Percentiles rank a stretch among this genome's conserved stretches.
Conservation (phyloP, 2,797 vertebrate genomes). For the Phaenicophaeus curvirostris region DNA sequence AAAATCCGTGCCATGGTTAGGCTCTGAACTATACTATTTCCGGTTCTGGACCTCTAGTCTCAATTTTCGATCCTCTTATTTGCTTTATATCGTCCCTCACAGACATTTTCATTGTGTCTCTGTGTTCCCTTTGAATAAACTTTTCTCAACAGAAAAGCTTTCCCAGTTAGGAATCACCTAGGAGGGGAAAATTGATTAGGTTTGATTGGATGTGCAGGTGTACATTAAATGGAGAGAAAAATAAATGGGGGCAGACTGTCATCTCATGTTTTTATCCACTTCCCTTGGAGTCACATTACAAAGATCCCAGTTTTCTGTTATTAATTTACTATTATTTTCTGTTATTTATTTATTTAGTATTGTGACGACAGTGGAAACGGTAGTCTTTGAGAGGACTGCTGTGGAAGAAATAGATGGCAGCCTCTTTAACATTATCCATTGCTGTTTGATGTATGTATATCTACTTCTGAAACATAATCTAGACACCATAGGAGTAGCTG, state of each 20-base stretch:
- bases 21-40: not conserved
- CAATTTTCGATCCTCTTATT: not conserved
- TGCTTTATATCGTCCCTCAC: not conserved
- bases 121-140: conserved; percentile 4
- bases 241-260: not conserved
- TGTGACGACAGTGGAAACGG: not conserved
- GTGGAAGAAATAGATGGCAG: conserved; percentile 9
- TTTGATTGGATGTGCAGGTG: not conserved
- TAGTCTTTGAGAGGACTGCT: not conserved
- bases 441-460: conserved; percentile 33
- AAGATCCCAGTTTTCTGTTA: conserved; percentile 10
- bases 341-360: conserved; percentile 24
- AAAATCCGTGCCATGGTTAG: not conserved
- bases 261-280: not conserved
- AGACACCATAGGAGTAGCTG: conserved; percentile 56
- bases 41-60: not conserved
- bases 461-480: conserved; percentile 66
- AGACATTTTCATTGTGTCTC: not conserved
- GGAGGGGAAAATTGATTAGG: not conserved
- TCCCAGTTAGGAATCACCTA: not conserved
- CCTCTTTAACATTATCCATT: not conserved
- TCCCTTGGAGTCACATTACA: not conserved
- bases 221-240: not conserved
- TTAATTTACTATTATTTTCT: conserved; percentile 39
- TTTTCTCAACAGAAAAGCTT: not conserved